These are phyloP conservation scores for Daphoenositta chrysoptera DNA, from an alignment of 2,113 vertebrate species.

Conservation along the genomic window DNA sequence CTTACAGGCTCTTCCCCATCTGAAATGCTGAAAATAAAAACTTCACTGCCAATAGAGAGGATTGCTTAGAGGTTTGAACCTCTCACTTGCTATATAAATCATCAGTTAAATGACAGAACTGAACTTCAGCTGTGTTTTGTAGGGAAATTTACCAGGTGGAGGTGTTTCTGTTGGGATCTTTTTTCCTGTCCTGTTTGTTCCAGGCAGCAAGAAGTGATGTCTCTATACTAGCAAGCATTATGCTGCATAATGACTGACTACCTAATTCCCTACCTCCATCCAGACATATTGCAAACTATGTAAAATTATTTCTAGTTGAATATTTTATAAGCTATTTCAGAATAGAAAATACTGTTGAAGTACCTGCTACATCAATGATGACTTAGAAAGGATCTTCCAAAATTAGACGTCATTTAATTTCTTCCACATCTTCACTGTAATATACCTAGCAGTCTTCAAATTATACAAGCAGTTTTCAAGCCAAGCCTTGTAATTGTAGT, in stretches of 20 bases:
- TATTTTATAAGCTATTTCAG: background rate
- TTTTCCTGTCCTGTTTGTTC: background rate
- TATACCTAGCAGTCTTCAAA: background rate
- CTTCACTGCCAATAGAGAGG: background rate
- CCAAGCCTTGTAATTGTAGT: background rate
- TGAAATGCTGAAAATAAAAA: background rate
- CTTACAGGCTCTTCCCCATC: background rate
- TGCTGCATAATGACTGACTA: background rate
- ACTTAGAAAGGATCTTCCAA: background rate
- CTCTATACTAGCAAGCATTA: background rate
- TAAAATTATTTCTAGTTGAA: background rate
- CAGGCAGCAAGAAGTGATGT: background rate
- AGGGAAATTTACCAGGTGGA: background rate
- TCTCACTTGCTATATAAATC: background rate
- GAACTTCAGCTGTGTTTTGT: background rate
- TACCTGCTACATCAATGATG: background rate
- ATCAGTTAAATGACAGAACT: background rate
- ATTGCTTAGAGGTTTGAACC: background rate
- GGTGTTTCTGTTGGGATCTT: background rate
- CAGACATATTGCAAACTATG: background rate
- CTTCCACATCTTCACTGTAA: background rate
- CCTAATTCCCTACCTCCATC: background rate
- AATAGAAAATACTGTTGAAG: background rate
- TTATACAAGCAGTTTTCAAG: background rate
- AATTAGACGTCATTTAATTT: background rate